A percentile compares a stretch with the other conserved stretches of the same genome.
Evolutionary conservation across 2,888 invertebrate genomes (phyloP).

Genomic region (Nephrotoma appendiculata): DNA sequence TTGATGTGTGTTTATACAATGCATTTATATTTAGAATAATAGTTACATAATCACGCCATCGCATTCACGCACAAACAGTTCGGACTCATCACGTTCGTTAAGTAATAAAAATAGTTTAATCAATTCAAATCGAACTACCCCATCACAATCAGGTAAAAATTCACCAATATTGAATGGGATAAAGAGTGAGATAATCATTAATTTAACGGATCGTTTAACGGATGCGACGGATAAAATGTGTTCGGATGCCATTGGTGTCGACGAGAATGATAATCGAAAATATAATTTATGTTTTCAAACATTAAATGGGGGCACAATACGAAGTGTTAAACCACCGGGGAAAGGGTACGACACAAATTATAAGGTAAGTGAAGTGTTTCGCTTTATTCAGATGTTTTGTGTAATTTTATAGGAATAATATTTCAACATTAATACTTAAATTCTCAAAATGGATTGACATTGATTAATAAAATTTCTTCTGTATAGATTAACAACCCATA

Average conservation of each 20-base stretch:
- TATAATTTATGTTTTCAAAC: conserved; percentile 28
- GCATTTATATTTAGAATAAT: neutral
- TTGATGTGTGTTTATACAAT: neutral
- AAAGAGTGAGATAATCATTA: neutral
- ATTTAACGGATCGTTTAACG: neutral
- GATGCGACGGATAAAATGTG: neutral
- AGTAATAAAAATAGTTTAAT: conserved; percentile 10
- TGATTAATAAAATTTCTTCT: neutral
- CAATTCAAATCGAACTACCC: conserved; percentile 13
- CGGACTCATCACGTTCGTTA: conserved; percentile 23
- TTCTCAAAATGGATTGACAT: too few species aligned
- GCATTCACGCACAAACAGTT: conserved; percentile 29
- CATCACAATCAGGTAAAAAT: conserved; percentile 11
- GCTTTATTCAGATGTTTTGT: conserved; percentile 2
- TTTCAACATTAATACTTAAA: too few species aligned
- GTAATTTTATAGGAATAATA: neutral
- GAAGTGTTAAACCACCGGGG: conserved; percentile 32
- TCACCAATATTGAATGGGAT: conserved; percentile 11
- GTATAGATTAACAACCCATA: conserved; percentile 10
- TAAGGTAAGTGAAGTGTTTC: conserved; percentile 2
- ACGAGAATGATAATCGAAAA: neutral
- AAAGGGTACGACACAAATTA: conserved; percentile 21
- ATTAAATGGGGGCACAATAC: conserved; percentile 30
- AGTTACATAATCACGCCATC: conserved; percentile 6
- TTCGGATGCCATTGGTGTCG: neutral